Base-by-base conservation (phyloP, 2,888 invertebrate genomes). In the Scaptomyza tumidula region DNA sequence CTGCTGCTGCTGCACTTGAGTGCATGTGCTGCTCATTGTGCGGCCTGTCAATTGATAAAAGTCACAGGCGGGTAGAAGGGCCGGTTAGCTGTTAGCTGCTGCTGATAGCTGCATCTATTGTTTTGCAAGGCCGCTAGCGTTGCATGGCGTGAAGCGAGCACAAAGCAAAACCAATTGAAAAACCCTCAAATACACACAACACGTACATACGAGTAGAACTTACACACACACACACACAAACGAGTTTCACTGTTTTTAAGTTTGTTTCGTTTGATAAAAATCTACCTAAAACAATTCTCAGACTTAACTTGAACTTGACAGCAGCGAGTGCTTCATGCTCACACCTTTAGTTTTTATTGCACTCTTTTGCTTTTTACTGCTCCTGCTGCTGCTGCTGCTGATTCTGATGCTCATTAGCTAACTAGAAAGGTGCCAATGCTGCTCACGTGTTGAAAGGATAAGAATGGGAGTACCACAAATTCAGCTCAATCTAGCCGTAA, bases 101-200 rank as follows among this genome's bases (percentile, higher is more conserved):
- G 63, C 63, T 72, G 58, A 69, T 71, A 71, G 68, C 59, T 63
- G 68, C 70, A 78, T 80, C 86, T 86, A 88, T 86, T 86, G 86
- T 86, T 86, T 83, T 57, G 78, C 88, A 86, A 86, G 86, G 86
- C 88, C 88, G 78, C 80, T 82, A 78, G 74, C 80, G 88, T 84
- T 75, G 88, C 81, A 80, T 87, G 79, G 86, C 88, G 75, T 81
- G 66, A 75, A 77, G 72, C 58, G 62, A 70, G 53, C 56, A 68
- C 54, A 66, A 58, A 61, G 50, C 59, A 48, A 57, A 29, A 3
- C 49, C 65, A 60, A 75, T 67, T 71, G 69, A 71, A 66, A 65
- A 70, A 50, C 24, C 44, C 37, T 45, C 39, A 61, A 24, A 24
- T 24, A 24, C 24, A 39, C 44, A 37, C 50, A 39, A 39, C n/a